Base-by-base conservation (phyloP, 2,888 invertebrate genomes). In the Stegophylla sp. region DNA sequence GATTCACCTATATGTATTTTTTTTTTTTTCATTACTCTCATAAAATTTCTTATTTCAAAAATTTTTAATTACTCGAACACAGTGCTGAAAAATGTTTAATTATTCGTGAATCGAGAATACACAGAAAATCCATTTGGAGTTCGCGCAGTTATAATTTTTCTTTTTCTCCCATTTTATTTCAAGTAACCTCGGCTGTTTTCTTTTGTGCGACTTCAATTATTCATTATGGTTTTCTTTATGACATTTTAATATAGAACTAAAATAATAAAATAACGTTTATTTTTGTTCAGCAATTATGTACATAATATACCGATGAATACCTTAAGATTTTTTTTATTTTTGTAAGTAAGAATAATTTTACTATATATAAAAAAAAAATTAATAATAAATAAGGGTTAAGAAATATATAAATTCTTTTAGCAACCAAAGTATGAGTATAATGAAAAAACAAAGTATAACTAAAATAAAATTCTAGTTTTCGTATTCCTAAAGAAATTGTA, bases 71-170 rank as follows among this genome's bases (percentile, higher is more conserved):
- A 43, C 43, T 15, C 5, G 10, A 34, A 61, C 59, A 23, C 48
- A 13, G 23, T 12, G 61, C 13, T 9, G 34, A n/a, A 28, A 43
- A 76, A 51, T 17, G 26, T 76, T 76, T 76, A 76, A 76, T 76
- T 76, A 66, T 56, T 66, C 17, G 17, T 9, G n/a, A 53, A 20
- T 48, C 12, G 17, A 13, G 26, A 53, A 20, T 48, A 66, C 64
- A 43, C 41, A 7, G 12, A 51, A 64, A 66, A 51, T 26, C 51
- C 26, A 41, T 43, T 66, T 51, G 66, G 3, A 43, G 34, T 64
- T 75, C 63, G 12, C 75, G 17, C 28, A 15, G 0, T n/a, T 45
- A 13, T 20, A 20, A 9, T 7, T 64, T 64, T 64, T 20, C 20
- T n/a, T 41, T 26, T 75, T 51, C 43, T 64, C 43, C 56, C 43